Conservation (phyloP, 2,113 vertebrate genomes). For the Herpailurus yagouaroundi region DNA sequence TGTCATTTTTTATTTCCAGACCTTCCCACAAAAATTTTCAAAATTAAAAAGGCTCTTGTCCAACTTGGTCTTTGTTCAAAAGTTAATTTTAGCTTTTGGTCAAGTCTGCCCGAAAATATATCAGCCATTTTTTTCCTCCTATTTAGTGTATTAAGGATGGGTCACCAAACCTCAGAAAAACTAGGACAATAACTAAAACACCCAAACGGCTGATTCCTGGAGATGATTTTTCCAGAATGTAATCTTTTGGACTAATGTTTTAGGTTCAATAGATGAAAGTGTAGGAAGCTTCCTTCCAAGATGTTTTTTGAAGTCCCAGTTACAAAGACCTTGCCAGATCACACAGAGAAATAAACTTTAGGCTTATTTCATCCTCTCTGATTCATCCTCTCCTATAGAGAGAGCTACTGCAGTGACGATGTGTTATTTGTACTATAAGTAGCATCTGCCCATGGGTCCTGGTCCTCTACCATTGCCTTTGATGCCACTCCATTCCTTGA, state of each 20-base stretch:
- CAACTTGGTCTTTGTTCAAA: conserved; percentile 68
- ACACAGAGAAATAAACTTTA: neutral
- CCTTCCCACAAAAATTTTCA: conserved; percentile 71
- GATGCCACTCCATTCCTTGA: neutral
- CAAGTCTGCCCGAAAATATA: conserved; percentile 37
- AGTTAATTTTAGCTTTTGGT: conserved; percentile 64
- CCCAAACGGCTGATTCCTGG: neutral
- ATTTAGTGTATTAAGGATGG: neutral
- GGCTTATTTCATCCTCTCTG: neutral
- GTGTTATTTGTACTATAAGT: neutral
- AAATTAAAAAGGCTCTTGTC: conserved; percentile 70
- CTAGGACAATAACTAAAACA: neutral
- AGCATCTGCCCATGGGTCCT: neutral
- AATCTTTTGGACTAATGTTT: neutral
- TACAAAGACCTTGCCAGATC: neutral
- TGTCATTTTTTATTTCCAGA: conserved; percentile 81
- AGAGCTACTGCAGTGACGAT: neutral
- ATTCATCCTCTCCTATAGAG: neutral
- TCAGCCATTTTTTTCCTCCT: conserved; percentile 18
- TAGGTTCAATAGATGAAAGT: neutral
- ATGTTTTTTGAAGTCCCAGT: neutral
- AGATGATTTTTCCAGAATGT: neutral
- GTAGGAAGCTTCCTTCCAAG: neutral
- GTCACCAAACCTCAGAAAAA: conserved; percentile 50
- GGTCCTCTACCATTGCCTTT: neutral